These are phyloP conservation scores for Beris chalybata DNA, from an alignment of 2,888 invertebrate species.

Conservation along the genomic window DNA sequence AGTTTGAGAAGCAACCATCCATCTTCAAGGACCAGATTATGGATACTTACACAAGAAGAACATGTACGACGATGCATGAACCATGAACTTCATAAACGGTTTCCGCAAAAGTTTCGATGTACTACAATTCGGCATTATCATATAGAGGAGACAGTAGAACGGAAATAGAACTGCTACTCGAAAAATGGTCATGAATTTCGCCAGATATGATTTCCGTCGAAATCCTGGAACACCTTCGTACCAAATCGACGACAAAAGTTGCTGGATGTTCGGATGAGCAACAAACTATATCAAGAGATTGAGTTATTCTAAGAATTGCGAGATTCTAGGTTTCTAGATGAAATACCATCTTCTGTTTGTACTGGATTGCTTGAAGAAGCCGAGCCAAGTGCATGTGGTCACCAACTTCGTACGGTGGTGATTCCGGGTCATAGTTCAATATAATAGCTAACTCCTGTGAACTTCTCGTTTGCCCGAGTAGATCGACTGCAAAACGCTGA, in stretches of 20 bases:
- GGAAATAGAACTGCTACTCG: constrained; percentile 84
- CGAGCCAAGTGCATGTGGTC: constrained; percentile 84
- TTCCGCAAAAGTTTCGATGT: constrained; percentile 84
- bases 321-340: not conserved
- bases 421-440: constrained; percentile 85
- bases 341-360: constrained; percentile 89
- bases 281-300: constrained; percentile 69
- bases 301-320: not conserved
- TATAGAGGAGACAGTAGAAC: constrained; percentile 81
- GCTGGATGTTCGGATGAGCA: constrained; percentile 94
- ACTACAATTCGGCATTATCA: constrained; percentile 78
- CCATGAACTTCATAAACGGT: constrained; percentile 96
- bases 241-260: constrained; percentile 88
- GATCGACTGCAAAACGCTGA: constrained; percentile 88
- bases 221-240: constrained; percentile 95
- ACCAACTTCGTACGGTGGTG: constrained; percentile 71
- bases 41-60: constrained; percentile 84
- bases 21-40: no score
- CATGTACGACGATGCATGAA: constrained; percentile 91
- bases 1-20: no score
- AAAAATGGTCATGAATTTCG: constrained; percentile 73
- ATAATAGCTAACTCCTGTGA: constrained; percentile 92
- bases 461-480: constrained; percentile 87
- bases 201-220: constrained; percentile 73
- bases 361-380: constrained; percentile 87